Evolutionary conservation across 2,113 vertebrate genomes (phyloP), one percentile per base, ranked within the genome.

Genomic region (Leucoraja erinaceus): DNA sequence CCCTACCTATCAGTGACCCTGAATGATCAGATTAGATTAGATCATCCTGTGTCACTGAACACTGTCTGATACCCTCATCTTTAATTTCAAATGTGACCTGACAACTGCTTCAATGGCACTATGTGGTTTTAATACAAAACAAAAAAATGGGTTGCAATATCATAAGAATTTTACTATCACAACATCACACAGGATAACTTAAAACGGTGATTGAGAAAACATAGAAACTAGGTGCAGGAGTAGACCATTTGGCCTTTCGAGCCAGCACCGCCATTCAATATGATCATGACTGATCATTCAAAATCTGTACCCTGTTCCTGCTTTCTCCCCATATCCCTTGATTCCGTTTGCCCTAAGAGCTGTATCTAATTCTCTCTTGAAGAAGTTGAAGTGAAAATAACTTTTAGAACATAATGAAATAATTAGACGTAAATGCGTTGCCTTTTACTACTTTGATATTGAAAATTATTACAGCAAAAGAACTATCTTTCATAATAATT

Each of bases 11-110:
- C 90, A 91, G 68, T 72, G 38, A 91, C 68, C 47, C 33, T 91
- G 90, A 91, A 68, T 31, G 2, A 91, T 91, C 68, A 91, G 90
- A 91, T 91, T 47, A 91, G 90, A 91, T 91, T 72, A 91, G 90
- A 72, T 72, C 90, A 72, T 91, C 66, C 90, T 91, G 90, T 91
- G 38, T 12, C 90, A 74, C 66, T 74, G 90, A 74, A 74, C 38
- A 8, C 66, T 91, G 90, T 47, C 10, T 91, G 90, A 74, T 91
- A 72, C 38, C 56, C 66, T 54, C 90, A 72, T 91, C 66, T 91
- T 74, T 22, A 91, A 68, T 91, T 91, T 91, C 90, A 54, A 54
- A 91, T 72, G 68, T 91, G 90, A 91, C 90, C 90, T 91, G 90
- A 54, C 22, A 72, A 72, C 22, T 0, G n/a, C 90, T 91, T 91